Conservation (phyloP, 2,113 vertebrate genomes). For the Cichladusa arquata region DNA sequence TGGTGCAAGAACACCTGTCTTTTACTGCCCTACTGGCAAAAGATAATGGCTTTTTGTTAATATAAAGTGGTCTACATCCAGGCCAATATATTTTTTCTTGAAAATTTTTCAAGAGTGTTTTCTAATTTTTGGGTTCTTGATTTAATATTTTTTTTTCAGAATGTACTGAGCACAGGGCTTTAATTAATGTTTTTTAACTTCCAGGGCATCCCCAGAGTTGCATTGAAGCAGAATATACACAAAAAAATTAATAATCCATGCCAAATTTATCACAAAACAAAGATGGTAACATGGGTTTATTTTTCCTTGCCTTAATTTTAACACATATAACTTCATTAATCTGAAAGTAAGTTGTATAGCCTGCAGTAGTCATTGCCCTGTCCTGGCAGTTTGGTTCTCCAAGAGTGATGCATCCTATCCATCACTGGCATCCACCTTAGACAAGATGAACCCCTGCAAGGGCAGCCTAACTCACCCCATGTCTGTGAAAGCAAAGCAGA, state of each 20-base stretch:
- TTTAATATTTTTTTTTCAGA: neutral
- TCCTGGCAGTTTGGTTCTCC: neutral
- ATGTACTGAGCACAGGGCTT: neutral
- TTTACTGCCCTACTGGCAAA: neutral
- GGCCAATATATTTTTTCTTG: neutral
- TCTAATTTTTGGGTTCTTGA: neutral
- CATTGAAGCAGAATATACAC: neutral
- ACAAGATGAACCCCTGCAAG: neutral
- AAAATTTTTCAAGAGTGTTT: neutral
- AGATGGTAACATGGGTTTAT: rapidly evolving
- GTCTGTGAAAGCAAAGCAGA: neutral
- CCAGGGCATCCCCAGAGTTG: neutral
- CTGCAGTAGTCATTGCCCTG: neutral
- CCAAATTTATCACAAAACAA: neutral
- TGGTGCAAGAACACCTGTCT: neutral
- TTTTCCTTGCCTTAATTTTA: neutral
- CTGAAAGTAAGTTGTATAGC: neutral
- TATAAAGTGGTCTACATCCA: neutral
- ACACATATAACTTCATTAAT: neutral
- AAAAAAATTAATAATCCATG: neutral
- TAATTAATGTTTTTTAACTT: neutral
- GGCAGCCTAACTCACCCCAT: neutral
- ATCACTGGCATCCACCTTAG: neutral
- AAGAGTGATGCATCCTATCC: neutral
- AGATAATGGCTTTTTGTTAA: neutral